A percentile compares a stretch with the other conserved stretches of the same genome.
Evolutionary conservation across 2,888 invertebrate species (phyloP).

Genomic region (Notodonta dromedarius): DNA sequence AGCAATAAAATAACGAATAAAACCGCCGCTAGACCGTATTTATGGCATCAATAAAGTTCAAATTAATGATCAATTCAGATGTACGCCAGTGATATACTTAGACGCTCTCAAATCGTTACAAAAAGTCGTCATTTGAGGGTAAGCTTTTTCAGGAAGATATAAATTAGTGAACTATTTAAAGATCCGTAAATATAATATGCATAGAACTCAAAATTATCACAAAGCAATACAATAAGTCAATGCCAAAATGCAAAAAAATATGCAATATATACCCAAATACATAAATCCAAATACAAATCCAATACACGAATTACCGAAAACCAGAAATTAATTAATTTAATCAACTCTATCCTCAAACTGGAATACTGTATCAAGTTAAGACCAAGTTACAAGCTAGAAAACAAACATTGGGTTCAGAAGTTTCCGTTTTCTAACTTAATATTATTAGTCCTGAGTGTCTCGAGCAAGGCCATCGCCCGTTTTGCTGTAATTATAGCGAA

Average conservation of each 20-base stretch:
- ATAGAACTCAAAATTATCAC: too few relatives aligned
- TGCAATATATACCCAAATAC: too few relatives aligned
- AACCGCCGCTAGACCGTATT: slow-evolving; percentile 55
- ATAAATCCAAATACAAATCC: too few relatives aligned
- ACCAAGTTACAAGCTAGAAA: slow-evolving; percentile 9
- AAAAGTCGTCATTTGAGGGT: slow-evolving; percentile 3
- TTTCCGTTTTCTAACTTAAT: slow-evolving; percentile 33
- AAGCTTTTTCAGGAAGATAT: too few relatives aligned
- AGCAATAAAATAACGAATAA: slow-evolving; percentile 59
- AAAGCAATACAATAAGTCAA: too few relatives aligned
- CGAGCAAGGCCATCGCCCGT: slow-evolving; percentile 47
- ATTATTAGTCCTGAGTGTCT: slow-evolving; percentile 40
- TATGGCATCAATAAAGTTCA: slow-evolving; percentile 58
- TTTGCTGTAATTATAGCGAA: slow-evolving; percentile 44
- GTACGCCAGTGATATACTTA: slow-evolving; percentile 32
- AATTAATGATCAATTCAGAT: slow-evolving; percentile 55
- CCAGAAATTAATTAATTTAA: slow-evolving; percentile 22
- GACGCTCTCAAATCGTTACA: slow-evolving; percentile 21
- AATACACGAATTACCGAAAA: slow-evolving; percentile 16
- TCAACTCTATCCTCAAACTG: slow-evolving; percentile 21
- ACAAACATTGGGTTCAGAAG: background rate
- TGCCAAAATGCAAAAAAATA: too few relatives aligned
- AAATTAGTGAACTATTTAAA: slow-evolving; percentile 13
- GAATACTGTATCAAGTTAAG: slow-evolving; percentile 39
- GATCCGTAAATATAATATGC: too few relatives aligned